phyloP scores from a whole-genome alignment of 2,888 invertebrate genomes.

The Microdon myrmicae region DNA sequence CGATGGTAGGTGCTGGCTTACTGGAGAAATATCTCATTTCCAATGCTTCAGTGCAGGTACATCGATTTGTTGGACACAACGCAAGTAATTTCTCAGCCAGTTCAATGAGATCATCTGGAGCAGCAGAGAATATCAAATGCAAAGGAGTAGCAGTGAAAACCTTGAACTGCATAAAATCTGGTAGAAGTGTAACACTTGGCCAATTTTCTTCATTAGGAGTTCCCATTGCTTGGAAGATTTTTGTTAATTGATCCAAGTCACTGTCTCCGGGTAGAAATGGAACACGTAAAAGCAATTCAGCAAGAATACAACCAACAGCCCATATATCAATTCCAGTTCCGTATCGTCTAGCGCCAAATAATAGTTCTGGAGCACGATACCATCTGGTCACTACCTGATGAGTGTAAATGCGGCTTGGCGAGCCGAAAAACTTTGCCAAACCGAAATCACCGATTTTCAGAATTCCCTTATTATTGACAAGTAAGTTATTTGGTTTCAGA shows the following conservation, averaged over 20 bases:
- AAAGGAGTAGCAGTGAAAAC: slow-evolving; percentile 84
- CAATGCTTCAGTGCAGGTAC: slow-evolving; percentile 84
- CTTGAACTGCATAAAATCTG: slow-evolving; percentile 94
- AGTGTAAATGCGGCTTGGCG: slow-evolving; percentile 94
- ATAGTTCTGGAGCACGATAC: slow-evolving; percentile 92
- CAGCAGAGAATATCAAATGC: slow-evolving; percentile 94
- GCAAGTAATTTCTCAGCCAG: slow-evolving; percentile 81
- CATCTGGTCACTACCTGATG: slow-evolving; percentile 97
- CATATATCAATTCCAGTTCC: slow-evolving; percentile 98
- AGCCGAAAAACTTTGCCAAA: slow-evolving; percentile 95
- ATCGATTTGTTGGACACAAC: slow-evolving; percentile 84
- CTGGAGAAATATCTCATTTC: slow-evolving; percentile 92
- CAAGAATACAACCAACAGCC: slow-evolving; percentile 98
- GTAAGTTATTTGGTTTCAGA: slow-evolving; percentile 97
- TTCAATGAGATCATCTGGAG: slow-evolving; percentile 88
- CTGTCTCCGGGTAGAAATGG: slow-evolving; percentile 97
- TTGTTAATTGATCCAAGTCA: slow-evolving; percentile 94
- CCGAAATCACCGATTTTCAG: slow-evolving; percentile 99
- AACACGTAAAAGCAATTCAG: slow-evolving; percentile 88
- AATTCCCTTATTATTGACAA: slow-evolving; percentile 90
- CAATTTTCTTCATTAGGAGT: slow-evolving; percentile 92
- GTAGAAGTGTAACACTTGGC: slow-evolving; percentile 84
- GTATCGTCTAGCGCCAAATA: slow-evolving; percentile 95
- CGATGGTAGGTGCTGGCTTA: slow-evolving; percentile 87
- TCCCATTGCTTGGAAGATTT: slow-evolving; percentile 94